Base-by-base conservation (phyloP, 2,888 invertebrate genomes). In the Gasteruption jaculator region DNA sequence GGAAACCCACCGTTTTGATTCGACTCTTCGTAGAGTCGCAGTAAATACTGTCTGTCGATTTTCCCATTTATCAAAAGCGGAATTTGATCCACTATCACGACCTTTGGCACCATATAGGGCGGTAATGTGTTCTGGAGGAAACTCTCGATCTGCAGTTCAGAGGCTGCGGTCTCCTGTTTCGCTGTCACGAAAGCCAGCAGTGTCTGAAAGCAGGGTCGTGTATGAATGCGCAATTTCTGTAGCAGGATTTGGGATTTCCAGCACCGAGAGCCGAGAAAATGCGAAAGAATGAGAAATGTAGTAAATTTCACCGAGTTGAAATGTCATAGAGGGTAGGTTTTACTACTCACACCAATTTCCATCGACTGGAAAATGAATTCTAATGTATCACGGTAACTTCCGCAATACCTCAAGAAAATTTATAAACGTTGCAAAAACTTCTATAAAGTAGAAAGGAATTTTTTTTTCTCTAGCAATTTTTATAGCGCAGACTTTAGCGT, bases 61-160 rank as follows among this genome's bases (percentile, higher is more conserved):
- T 92, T 92, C 0, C 91, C 92, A 63, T 91, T 92, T 0, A 89
- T 86, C 20, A 91, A 73, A 18, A 88, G 71, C 0, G 91, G 91
- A 38, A 92, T 77, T n/a, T 68, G 77, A 14, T 88, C 84, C 8
- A 90, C 71, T 1, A 85, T 72, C 14, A 87, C 78, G 0, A 86
- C 79, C 76, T 81, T 67, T 0, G 91, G 91, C 12, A 86, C 76
- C 86, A 90, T 89, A 58, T 91, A 91, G 5, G 79, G 73, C 0
- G 86, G 82, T 4, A 90, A 72, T 39, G 76, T 76, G 36, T 76
- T 76, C 60, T 79, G 79, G 35, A 91, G 70, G 14, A 74, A 71
- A 1, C 73, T 72, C 60, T 89, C 87, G 27, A 89, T 76, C 55
- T 84, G 79, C 4, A 77, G 66, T 2, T 80, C 81, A 29, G 70